Percentiles rank a stretch among this genome's conserved stretches.
Conservation (phyloP, 2,888 invertebrate genomes). For the Theretra japonica region DNA sequence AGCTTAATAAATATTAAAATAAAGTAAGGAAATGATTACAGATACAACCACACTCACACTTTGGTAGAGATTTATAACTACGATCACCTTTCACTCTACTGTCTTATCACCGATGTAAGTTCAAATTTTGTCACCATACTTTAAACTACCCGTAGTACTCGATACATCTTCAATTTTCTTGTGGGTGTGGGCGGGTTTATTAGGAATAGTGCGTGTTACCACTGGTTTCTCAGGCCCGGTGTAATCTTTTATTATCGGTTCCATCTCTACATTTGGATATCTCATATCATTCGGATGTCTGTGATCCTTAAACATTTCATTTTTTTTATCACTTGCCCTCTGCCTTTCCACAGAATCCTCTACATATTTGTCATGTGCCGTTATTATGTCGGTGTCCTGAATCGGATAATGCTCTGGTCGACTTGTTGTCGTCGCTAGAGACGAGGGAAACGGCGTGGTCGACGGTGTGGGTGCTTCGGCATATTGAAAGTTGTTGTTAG, state of each 20-base stretch:
- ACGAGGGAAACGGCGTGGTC: conserved; percentile 49
- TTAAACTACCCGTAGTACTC: conserved; percentile 59
- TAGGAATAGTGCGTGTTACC: conserved; percentile 37
- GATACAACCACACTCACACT: conserved; percentile 49
- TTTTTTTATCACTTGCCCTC: conserved; percentile 41
- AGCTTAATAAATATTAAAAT: conserved; percentile 54
- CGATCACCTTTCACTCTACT: conserved; percentile 51
- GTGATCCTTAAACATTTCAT: conserved; percentile 42
- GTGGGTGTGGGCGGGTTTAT: conserved; percentile 23
- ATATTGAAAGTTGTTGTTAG: conserved; percentile 72
- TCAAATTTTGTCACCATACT: conserved; percentile 75
- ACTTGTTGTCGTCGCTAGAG: conserved; percentile 54
- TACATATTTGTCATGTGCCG: conserved; percentile 44
- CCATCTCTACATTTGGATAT: conserved; percentile 47
- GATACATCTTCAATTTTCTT: conserved; percentile 41
- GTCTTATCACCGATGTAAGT: conserved; percentile 19
- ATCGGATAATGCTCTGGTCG: conserved; percentile 47
- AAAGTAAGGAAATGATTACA: conserved; percentile 45
- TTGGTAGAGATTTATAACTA: conserved; percentile 45
- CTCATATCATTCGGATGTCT: too few species aligned
- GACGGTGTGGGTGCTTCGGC: conserved; percentile 63
- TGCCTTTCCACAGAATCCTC: conserved; percentile 45
- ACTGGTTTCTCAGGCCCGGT: conserved; percentile 43
- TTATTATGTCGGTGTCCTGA: conserved; percentile 46
- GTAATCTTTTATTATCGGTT: conserved; percentile 43